These are phyloP conservation scores for Anarhynchus alexandrinus DNA, from an alignment of 2,113 vertebrate genomes.

Conservation along the genomic window DNA sequence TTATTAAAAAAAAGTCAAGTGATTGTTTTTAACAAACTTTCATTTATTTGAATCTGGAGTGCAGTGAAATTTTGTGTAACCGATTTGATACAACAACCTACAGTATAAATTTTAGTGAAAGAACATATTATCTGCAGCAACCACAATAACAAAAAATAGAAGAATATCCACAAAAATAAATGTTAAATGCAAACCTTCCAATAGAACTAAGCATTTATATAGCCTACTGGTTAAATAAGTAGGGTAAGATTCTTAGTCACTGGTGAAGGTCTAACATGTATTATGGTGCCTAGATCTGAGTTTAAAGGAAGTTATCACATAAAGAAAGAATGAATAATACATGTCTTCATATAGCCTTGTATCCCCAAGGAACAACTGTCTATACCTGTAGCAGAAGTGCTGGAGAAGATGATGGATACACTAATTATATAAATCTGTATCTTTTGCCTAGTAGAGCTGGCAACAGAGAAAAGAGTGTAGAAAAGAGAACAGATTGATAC, in stretches of 20 bases:
- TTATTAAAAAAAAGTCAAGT: background rate
- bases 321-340: background rate
- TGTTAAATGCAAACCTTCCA: background rate
- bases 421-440: background rate
- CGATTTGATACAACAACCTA: background rate
- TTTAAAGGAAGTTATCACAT: background rate
- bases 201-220: background rate
- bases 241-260: background rate
- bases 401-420: background rate
- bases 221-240: background rate
- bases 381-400: background rate
- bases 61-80: background rate
- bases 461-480: background rate
- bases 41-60: background rate
- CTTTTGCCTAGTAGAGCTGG: background rate
- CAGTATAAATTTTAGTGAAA: background rate
- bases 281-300: background rate
- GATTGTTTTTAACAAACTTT: background rate
- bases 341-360: background rate
- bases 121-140: background rate
- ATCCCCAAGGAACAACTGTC: background rate
- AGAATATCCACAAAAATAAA: background rate
- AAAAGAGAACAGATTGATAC: background rate
- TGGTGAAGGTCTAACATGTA: background rate
- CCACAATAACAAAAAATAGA: background rate